Conservation (phyloP, 2,113 vertebrate genomes). For the Oenanthe melanoleuca region DNA sequence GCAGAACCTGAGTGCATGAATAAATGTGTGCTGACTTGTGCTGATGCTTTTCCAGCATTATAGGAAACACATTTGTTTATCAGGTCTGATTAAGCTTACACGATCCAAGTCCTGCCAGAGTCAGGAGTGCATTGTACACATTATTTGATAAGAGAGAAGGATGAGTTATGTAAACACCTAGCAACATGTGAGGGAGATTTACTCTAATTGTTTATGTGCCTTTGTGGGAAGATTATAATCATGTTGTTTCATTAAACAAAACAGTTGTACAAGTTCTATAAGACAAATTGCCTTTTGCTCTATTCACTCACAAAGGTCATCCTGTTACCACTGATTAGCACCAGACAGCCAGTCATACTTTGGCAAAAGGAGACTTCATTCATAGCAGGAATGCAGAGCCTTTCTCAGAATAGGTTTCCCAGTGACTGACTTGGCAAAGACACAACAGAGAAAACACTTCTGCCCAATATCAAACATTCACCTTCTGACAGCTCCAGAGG, state of each 20-base stretch:
- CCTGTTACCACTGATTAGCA: conserved; percentile 68
- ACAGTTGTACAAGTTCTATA: conserved; percentile 68
- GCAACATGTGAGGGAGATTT: conserved; percentile 67
- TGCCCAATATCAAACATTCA: conserved; percentile 32
- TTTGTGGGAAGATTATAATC: conserved; percentile 73
- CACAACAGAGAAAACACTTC: conserved; percentile 15
- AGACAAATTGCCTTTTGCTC: conserved; percentile 70
- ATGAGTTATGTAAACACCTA: conserved; percentile 69
- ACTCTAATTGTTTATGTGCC: conserved; percentile 61
- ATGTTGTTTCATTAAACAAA: conserved; percentile 72
- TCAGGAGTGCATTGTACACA: conserved; percentile 58
- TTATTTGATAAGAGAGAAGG: conserved; percentile 60
- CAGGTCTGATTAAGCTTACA: conserved; percentile 45
- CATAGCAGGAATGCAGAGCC: conserved; percentile 58
- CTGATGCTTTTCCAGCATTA: conserved; percentile 16
- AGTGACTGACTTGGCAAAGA: conserved; percentile 63
- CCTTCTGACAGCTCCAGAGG: conserved; percentile 56
- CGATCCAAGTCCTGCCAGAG: conserved; percentile 29
- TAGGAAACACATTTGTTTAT: conserved; percentile 54
- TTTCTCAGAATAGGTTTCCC: conserved; percentile 67
- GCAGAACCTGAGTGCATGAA: conserved; percentile 17
- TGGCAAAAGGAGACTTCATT: conserved; percentile 57
- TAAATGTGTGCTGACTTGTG: conserved; percentile 9
- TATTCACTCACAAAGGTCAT: conserved; percentile 68
- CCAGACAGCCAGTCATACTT: conserved; percentile 14